Conservation (phyloP, 2,888 invertebrate species). For the Dromius quadrimaculatus region DNA sequence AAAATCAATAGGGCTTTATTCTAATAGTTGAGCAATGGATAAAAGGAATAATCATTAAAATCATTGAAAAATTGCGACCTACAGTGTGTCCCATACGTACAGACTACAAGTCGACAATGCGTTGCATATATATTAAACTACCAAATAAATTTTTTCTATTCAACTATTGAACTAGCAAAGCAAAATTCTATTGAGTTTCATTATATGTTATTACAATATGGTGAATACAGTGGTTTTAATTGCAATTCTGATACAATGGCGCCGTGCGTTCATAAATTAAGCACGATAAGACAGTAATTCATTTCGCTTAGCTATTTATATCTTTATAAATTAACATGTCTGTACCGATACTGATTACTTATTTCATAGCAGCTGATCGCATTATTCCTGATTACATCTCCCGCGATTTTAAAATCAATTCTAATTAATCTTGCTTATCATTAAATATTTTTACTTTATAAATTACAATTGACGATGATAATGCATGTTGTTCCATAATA, state of each 20-base stretch:
- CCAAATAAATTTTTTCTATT: too few relatives aligned
- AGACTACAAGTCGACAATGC: too few relatives aligned
- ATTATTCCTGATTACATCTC: conserved; percentile 23
- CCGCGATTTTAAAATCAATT: conserved; percentile 28
- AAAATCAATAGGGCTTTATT: too few relatives aligned
- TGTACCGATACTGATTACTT: conserved; percentile 24
- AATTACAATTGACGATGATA: conserved; percentile 26
- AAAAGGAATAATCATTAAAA: too few relatives aligned
- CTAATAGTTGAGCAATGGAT: too few relatives aligned
- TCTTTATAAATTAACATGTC: conserved; percentile 31
- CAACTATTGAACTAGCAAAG: too few relatives aligned
- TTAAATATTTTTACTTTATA: conserved; percentile 20
- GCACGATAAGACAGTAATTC: conserved; percentile 1
- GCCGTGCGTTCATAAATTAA: conserved; percentile 18
- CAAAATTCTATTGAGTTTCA: too few relatives aligned
- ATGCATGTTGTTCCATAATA: conserved; percentile 21
- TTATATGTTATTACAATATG: too few relatives aligned
- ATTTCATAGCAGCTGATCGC: conserved; percentile 6
- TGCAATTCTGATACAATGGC: neutral
- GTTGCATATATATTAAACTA: too few relatives aligned
- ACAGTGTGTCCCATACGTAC: too few relatives aligned
- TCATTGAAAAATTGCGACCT: too few relatives aligned
- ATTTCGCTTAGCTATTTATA: conserved; percentile 27
- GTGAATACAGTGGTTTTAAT: too few relatives aligned
- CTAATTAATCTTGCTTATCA: conserved; percentile 31